phyloP scores from a whole-genome alignment of 2,888 invertebrate species.

The Pollenia amentaria region DNA sequence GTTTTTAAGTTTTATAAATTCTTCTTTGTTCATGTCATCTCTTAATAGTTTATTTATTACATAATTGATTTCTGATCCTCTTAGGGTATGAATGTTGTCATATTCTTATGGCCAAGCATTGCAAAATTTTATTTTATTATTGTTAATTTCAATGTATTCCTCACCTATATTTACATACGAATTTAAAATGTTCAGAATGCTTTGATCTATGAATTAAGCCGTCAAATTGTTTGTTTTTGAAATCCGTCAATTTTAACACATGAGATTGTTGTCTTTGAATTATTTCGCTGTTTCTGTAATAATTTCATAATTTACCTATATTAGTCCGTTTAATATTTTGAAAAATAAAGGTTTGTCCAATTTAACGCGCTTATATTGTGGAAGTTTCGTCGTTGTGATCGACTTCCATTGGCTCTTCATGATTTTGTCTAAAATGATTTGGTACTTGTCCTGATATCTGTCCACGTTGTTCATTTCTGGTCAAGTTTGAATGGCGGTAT shows the following conservation, averaged over 20 bases:
- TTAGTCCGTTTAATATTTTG: slow-evolving; percentile 11
- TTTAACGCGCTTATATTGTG: not conserved
- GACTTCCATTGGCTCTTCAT: slow-evolving; percentile 2
- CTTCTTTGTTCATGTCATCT: not conserved
- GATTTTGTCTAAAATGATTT: slow-evolving; percentile 5
- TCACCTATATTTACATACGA: not conserved
- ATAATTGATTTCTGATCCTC: not conserved
- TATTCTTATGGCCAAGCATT: slow-evolving; percentile 15
- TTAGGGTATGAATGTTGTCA: not conserved
- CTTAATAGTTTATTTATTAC: slow-evolving; percentile 13
- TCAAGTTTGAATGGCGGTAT: not conserved
- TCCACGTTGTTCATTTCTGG: not conserved
- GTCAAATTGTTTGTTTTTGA: slow-evolving; percentile 5
- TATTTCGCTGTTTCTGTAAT: not conserved
- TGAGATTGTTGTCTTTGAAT: not conserved
- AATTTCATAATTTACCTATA: not conserved
- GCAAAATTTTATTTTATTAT: slow-evolving; percentile 27
- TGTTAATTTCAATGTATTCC: not conserved
- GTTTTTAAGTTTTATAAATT: not conserved
- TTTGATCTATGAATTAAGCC: slow-evolving; percentile 24
- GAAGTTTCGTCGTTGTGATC: not conserved
- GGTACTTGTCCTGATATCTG: not conserved
- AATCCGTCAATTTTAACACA: not conserved
- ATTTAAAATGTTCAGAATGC: slow-evolving; percentile 1
- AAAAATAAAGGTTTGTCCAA: not conserved